These are phyloP conservation scores for Athrips mouffetella DNA, from an alignment of 2,888 invertebrate genomes.

Conservation along the genomic window DNA sequence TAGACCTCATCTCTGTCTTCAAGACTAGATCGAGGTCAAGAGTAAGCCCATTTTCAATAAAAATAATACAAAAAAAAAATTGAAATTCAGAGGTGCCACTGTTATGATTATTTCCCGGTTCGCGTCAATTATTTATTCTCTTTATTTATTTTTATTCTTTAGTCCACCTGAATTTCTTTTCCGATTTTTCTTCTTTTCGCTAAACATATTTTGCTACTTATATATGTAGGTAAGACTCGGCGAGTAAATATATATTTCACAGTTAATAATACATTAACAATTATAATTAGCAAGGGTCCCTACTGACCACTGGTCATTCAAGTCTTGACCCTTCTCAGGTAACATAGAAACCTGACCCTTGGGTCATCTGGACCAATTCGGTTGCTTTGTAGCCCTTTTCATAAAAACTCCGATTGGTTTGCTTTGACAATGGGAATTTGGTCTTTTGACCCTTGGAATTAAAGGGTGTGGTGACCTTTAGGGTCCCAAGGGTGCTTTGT, in stretches of 20 bases:
- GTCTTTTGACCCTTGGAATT: constrained; percentile 53
- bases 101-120: too few relatives aligned
- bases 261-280: neutral
- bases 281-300: constrained; percentile 28
- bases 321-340: constrained; percentile 52
- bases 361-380: constrained; percentile 69
- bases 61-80: too few relatives aligned
- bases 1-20: too few relatives aligned
- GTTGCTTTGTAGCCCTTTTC: constrained; percentile 30
- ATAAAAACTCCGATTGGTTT: constrained; percentile 64
- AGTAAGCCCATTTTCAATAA: too few relatives aligned
- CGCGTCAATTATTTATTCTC: too few relatives aligned
- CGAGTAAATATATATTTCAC: neutral
- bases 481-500: constrained; percentile 34
- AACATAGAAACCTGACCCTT: constrained; percentile 53
- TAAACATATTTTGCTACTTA: too few relatives aligned
- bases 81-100: too few relatives aligned
- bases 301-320: constrained; percentile 28
- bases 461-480: constrained; percentile 49
- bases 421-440: constrained; percentile 40
- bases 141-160: too few relatives aligned
- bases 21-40: too few relatives aligned
- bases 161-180: too few relatives aligned
- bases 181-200: too few relatives aligned
- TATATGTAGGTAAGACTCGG: neutral